Conservation (phyloP, 2,888 invertebrate genomes). For the Trichopria drosophilae region DNA sequence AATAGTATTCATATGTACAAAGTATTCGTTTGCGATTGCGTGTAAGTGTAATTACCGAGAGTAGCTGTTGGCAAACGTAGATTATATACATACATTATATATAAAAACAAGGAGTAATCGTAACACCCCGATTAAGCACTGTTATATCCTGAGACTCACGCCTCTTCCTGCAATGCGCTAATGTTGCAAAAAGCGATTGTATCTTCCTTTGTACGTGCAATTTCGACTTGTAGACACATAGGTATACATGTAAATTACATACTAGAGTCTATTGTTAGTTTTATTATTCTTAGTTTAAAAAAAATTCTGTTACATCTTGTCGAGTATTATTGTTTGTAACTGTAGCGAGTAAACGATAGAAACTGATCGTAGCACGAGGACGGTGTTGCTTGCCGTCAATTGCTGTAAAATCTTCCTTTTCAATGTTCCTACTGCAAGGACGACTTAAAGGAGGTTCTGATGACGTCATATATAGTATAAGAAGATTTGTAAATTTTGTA, state of each 20-base stretch:
- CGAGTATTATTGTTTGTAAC: slow-evolving; percentile 20
- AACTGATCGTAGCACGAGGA: too few species aligned
- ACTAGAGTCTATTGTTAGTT: slow-evolving; percentile 15
- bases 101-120: background rate
- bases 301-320: slow-evolving; percentile 16
- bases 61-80: slow-evolving; percentile 30
- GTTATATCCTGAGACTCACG: slow-evolving; percentile 14
- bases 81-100: slow-evolving; percentile 25
- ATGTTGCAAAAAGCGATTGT: slow-evolving; percentile 10
- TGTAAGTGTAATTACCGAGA: slow-evolving; percentile 24
- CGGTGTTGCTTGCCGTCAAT: too few species aligned
- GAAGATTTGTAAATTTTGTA: too few species aligned
- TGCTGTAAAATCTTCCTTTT: too few species aligned
- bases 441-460: too few species aligned
- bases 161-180: slow-evolving; percentile 15
- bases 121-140: slow-evolving; percentile 10
- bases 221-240: slow-evolving; percentile 19
- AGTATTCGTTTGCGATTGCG: slow-evolving; percentile 26
- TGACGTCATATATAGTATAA: too few species aligned
- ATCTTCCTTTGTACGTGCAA: slow-evolving; percentile 30
- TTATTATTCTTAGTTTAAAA: slow-evolving; percentile 13
- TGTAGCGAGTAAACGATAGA: too few species aligned
- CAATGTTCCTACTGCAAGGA: too few species aligned
- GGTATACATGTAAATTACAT: slow-evolving; percentile 22
- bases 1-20: slow-evolving; percentile 26